Evolutionary conservation across 2,797 vertebrate species (phyloP).

Genomic region (Coranthus polyacanthus): DNA sequence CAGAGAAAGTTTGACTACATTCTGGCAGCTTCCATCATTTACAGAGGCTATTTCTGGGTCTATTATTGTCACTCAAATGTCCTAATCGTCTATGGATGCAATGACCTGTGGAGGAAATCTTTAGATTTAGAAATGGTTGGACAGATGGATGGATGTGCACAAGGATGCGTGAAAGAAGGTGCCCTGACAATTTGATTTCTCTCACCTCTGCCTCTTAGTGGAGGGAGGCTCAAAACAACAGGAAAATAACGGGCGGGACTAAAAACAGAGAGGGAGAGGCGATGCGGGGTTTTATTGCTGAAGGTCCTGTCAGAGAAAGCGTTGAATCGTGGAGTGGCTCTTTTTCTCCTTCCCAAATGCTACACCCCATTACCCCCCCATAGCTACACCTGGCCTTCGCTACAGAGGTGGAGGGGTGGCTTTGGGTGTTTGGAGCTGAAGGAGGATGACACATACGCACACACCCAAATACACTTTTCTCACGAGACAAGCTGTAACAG

Average conservation of each 20-base stretch:
- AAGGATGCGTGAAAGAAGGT: slow-evolving; percentile 67
- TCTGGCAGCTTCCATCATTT: slow-evolving; percentile 39
- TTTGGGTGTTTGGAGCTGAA: slow-evolving; percentile 12
- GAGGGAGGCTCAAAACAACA: slow-evolving; percentile 61
- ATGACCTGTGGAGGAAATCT: slow-evolving; percentile 61
- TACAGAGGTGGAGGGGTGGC: slow-evolving; percentile 52
- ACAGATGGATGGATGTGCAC: slow-evolving; percentile 71
- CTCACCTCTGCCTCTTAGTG: slow-evolving; percentile 52
- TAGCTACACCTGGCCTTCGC: slow-evolving; percentile 62
- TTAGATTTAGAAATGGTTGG: slow-evolving; percentile 48
- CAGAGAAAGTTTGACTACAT: slow-evolving; percentile 31
- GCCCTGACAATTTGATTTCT: slow-evolving; percentile 75
- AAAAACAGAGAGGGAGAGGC: slow-evolving; percentile 9
- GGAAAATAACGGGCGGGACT: slow-evolving; percentile 30
- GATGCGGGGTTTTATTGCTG: slow-evolving; percentile 41
- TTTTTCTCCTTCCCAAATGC: slow-evolving; percentile 62
- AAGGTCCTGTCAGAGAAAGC: slow-evolving; percentile 60
- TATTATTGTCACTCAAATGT: slow-evolving; percentile 69
- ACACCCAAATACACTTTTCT: slow-evolving; percentile 33
- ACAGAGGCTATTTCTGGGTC: slow-evolving; percentile 34
- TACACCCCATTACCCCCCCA: slow-evolving; percentile 69
- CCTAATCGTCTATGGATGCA: slow-evolving; percentile 51
- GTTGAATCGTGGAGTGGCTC: slow-evolving; percentile 60
- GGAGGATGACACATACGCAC: slow-evolving; percentile 18
- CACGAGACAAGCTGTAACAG: slow-evolving; percentile 52